Evolutionary conservation across 2,113 vertebrate species (phyloP), one percentile per base, ranked within the genome.

Genomic region (Phocoena phocoena): DNA sequence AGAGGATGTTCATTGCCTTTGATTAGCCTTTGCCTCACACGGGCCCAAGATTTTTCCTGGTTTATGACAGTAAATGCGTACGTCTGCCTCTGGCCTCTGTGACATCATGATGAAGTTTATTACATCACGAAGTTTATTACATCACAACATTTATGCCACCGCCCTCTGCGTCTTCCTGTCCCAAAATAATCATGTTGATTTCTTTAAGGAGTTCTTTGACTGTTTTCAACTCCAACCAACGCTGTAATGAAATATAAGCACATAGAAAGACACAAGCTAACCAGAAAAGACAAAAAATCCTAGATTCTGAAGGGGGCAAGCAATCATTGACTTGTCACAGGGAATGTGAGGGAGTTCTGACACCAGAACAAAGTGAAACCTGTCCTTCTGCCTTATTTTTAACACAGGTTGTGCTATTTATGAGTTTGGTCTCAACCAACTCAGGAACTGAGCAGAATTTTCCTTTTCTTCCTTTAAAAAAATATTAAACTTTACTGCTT

Each of bases 151-250:
- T 65, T 83, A 77, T 50, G 25, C 50, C 15, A 25, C 58, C 28
- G 14, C 28, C 28, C 33, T 79, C 33, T 73, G 8, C 36, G 62
- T n/a, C 31, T 28, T 89, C 76, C 41, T 92, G 26, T 63, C 38
- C 74, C 26, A 47, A n/a, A 63, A 93, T 83, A 90, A 83, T 80
- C 28, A 18, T 38, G 15, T 71, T 84, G 58, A 68, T 65, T 74
- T 63, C 62, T 94, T 92, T 79, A 74, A 84, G 62, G 26, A 67
- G 73, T 85, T 95, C 26, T 81, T 92, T 87, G 14, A 53, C 58
- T 70, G 11, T 71, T 79, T 96, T 93, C 85, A 88, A 85, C 47
- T 90, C 38, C 33, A 53, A 5, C 20, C 62, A 97, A 67, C 67
- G n/a, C n/a, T 92, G 23, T 38, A 92, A 26, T 58, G 65, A 95